Evolutionary conservation across 2,888 invertebrate genomes (phyloP), one percentile per base, ranked within the genome.

Genomic region (Trichogramma dendrolimi): DNA sequence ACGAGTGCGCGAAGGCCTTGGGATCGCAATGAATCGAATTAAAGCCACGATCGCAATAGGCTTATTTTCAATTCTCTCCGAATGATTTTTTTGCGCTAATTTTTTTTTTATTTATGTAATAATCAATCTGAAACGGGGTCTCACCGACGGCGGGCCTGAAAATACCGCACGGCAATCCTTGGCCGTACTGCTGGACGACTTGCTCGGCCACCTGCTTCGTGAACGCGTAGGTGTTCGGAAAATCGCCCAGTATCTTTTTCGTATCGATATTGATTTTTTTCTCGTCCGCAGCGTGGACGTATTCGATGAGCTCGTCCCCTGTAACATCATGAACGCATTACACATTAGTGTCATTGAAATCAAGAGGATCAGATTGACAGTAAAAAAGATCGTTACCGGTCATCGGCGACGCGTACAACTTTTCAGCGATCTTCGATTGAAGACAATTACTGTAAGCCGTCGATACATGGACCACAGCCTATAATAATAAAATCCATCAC

Each of bases 361-460:
- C 1, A 5, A 38, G 41, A 53, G 5, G 38, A 52, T 40, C 27
- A 53, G 5, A 52, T n/a, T n/a, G 5, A 40, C 11, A 42, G 48
- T 43, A 6, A 48, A 38, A n/a, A 50, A 85, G 70, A 69, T 84
- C 82, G 8, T 81, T 63, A 71, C 72, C 72, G 63, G 75, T 72
- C 14, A 79, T 73, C 4, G 81, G 80, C 2, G 79, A 67, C 0
- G 77, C 74, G 68, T 82, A 81, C 64, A 81, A 77, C 65, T 75
- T 75, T 69, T 82, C 82, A 14, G 77, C 78, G 42, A 82, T 80
- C 14, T 69, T 61, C 38, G 42, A 64, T 60, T 70, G 73, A 65
- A 65, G 74, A 63, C 90, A 91, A 78, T 92, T 90, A 3, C 90
- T 87, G 74, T 90, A 92, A 0, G 91, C 92, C 0, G 92, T 92